Base-by-base conservation (phyloP, 2,113 vertebrate species). In the Aepyceros melampus region DNA sequence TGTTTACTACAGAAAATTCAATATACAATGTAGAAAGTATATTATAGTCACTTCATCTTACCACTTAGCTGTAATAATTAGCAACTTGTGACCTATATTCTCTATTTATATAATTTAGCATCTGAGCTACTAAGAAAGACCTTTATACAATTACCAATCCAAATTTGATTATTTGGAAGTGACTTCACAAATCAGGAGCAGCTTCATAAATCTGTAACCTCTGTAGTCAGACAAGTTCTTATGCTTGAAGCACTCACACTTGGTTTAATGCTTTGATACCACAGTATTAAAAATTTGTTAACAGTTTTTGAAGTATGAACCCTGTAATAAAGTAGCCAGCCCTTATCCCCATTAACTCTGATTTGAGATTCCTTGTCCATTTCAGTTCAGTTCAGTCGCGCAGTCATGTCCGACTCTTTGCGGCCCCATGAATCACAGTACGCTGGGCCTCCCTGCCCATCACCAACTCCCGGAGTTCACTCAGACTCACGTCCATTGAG, bases 1-100 rank as follows among this genome's bases (percentile, higher is more conserved):
- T 27, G n/a, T 97, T 89, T 76, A 9, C 5, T 49, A 5, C 15
- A n/a, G 45, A 94, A 67, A 90, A 86, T 86, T 51, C n/a, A 4
- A 17, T 78, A 49, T 25, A 21, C 3, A 85, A 93, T 47, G 21
- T 83, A 93, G 40, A 79, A 19, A 82, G 13, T 7, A 13, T 47
- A 55, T 17, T 81, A 40, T 49, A 67, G 93, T 60, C 6, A 58
- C 4, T 6, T 2, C 10, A 60, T 67, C 17, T 21, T 84, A 53
- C n/a, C 36, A 58, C 0, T 95, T 19, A 60, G 11, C n/a, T 62
- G 21, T 62, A 83, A 14, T 64, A 51, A 49, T 78, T 51, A 82
- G 53, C 31, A 60, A 29, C n/a, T 87, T 16, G 3, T 60, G 49
- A 64, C 0, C 2, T 40, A 25, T 31, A 29, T 40, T 16, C 43